Percentiles rank a stretch among this genome's conserved stretches.
Evolutionary conservation across 2,888 invertebrate genomes (phyloP).

Genomic region (Lordiphosa fenestrarum): DNA sequence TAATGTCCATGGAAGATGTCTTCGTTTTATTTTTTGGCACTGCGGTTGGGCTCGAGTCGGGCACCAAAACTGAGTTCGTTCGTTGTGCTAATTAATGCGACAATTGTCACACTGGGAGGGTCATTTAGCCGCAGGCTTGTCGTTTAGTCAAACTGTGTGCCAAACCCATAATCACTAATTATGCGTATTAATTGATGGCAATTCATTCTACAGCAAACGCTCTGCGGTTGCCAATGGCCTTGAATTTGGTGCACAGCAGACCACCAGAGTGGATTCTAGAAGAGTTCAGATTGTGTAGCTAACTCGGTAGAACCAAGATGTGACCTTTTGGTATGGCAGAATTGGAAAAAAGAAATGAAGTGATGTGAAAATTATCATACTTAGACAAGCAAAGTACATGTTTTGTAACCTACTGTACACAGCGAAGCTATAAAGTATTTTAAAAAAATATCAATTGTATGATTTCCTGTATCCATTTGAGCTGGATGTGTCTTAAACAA

Average conservation of each 20-base stretch:
- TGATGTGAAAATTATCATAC: too few species aligned
- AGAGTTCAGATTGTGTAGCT: too few species aligned
- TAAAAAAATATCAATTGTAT: too few species aligned
- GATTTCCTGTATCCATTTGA: too few species aligned
- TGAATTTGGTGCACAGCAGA: slow-evolving; percentile 27
- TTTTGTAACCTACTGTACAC: too few species aligned
- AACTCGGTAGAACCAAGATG: too few species aligned
- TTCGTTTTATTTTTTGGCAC: slow-evolving; percentile 11
- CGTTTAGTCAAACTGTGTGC: too few species aligned
- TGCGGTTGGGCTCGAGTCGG: slow-evolving; percentile 38
- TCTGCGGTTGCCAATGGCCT: slow-evolving; percentile 56
- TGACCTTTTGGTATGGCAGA: too few species aligned
- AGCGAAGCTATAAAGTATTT: too few species aligned
- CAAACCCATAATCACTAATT: slow-evolving; percentile 53
- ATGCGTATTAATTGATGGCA: slow-evolving; percentile 64
- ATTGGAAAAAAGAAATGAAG: too few species aligned
- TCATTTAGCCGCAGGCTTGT: slow-evolving; percentile 2
- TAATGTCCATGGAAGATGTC: slow-evolving; percentile 22
- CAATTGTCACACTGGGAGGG: slow-evolving; percentile 46
- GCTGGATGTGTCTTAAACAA: too few species aligned
- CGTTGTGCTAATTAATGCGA: slow-evolving; percentile 73
- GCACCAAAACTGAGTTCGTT: slow-evolving; percentile 67
- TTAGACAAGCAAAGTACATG: too few species aligned
- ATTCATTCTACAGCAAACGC: slow-evolving; percentile 32
- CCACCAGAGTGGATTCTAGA: slow-evolving; percentile 12